Conservation (phyloP, 2,797 vertebrate species). For the Falco biarmicus region DNA sequence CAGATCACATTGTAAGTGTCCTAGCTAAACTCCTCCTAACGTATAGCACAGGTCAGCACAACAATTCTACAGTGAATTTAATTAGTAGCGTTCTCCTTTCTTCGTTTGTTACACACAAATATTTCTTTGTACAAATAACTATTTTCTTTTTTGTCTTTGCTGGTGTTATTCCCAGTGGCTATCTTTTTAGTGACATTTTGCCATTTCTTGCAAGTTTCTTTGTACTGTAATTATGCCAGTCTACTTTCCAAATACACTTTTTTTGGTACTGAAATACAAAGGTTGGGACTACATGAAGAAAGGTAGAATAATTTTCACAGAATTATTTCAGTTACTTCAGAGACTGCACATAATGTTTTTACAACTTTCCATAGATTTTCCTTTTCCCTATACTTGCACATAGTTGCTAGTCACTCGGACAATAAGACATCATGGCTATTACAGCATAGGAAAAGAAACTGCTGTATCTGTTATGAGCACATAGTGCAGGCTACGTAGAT, state of each 20-base stretch:
- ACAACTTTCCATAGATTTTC: conserved; percentile 12
- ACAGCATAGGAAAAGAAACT: not conserved
- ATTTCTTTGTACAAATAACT: not conserved
- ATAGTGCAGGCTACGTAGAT: not conserved
- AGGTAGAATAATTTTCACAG: conserved; percentile 12
- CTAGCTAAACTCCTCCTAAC: not conserved
- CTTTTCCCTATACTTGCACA: not conserved
- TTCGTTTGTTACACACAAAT: not conserved
- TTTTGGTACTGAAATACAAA: conserved; percentile 4
- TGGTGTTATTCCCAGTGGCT: not conserved
- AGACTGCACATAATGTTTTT: not conserved
- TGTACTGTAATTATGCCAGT: not conserved
- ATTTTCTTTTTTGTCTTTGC: not conserved
- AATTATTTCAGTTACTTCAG: not conserved
- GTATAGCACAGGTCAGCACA: not conserved
- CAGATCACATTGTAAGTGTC: not conserved
- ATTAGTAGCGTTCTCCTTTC: not conserved
- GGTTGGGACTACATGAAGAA: not conserved
- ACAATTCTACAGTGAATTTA: not conserved
- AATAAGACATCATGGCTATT: not conserved
- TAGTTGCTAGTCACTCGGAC: not conserved
- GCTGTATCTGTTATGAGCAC: not conserved
- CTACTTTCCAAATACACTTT: not conserved
- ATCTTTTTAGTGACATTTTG: not conserved
- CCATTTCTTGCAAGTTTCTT: not conserved